Base-by-base conservation (phyloP, 64 coral and sea anemone species). In the Pocillopora verrucosa region DNA sequence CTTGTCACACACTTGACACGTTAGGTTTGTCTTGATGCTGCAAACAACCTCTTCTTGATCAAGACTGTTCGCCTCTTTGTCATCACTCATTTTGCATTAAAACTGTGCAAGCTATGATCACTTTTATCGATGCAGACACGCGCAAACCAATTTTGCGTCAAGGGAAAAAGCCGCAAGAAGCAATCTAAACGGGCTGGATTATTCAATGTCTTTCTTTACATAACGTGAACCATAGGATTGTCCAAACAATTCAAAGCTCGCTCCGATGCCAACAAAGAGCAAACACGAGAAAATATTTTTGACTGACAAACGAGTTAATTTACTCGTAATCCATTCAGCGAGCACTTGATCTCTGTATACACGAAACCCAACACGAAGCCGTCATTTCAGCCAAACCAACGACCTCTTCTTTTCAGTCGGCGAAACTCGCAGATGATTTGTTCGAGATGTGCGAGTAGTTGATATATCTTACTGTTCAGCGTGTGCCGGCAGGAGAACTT, bases 1-100 rank as follows among this genome's bases (percentile, higher is more conserved):
- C 13, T 76, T 90, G 20, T 26, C 3, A 58, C 92, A 94, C 1
- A 79, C 59, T 57, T 68, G 36, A 80, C 92, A 94, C 22, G 88
- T 90, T 2, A 94, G 81, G 34, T 90, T 87, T 72, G 63, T 89
- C 24, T 93, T 93, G 59, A 83, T 89, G 86, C 34, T 76, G 16
- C 79, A 79, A 74, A 83, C 68, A 37, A 93, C 81, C 10, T 78
- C 78, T 16, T 72, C 72, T 51, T 72, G 59, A 57, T 85, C 82
- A 19, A 75, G 22, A 9, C 25, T 36, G n/a, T 65, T 62, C n/a
- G 56, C 38, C 61, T 75, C 73, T 80, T 58, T 72, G 24, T n/a
- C 24, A 69, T 70, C 60, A n/a, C 67, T 30, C 67, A 70, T 70
- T n/a, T 24, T 70, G 20, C 10, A 24, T 30, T 30, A n/a, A n/a